phyloP scores from a whole-genome alignment of 2,113 vertebrate genomes.

The Aptenodytes patagonicus region DNA sequence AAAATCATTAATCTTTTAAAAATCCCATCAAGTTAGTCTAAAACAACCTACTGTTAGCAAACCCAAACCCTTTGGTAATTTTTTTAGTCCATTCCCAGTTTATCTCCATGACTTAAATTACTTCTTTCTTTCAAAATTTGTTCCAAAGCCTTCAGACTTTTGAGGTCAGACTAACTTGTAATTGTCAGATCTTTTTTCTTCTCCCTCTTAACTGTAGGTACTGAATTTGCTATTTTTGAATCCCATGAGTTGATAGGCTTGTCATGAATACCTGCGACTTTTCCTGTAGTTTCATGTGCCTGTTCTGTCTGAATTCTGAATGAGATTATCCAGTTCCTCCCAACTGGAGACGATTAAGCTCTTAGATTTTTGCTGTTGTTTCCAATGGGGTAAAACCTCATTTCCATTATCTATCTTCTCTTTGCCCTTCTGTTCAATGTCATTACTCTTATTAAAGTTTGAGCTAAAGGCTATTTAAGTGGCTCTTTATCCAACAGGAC shows the following conservation, averaged over 20 bases:
- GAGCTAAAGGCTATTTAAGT: not conserved
- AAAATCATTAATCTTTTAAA: constrained; percentile 26
- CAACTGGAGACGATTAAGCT: not conserved
- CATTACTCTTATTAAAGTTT: not conserved
- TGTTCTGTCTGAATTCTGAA: constrained; percentile 17
- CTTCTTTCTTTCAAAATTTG: constrained; percentile 7
- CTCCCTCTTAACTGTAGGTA: not conserved
- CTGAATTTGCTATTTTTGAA: not conserved
- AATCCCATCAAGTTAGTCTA: not conserved
- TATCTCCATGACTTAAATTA: not conserved
- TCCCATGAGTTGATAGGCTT: not conserved
- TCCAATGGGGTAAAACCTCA: not conserved
- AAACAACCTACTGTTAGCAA: not conserved
- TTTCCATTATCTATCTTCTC: not conserved
- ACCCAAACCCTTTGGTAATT: not conserved
- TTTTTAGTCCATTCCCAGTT: not conserved
- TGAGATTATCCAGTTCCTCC: not conserved
- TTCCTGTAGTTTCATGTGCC: not conserved
- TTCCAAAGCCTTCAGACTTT: not conserved
- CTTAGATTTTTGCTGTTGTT: not conserved
- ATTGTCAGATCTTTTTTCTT: not conserved
- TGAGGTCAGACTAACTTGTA: constrained; percentile 7
- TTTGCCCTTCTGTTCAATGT: not conserved
- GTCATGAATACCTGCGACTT: not conserved
- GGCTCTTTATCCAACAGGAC: not conserved